phyloP scores from a whole-genome alignment of 1,140 invertebrate genomes.

The Drosophila seguyi region DNA sequence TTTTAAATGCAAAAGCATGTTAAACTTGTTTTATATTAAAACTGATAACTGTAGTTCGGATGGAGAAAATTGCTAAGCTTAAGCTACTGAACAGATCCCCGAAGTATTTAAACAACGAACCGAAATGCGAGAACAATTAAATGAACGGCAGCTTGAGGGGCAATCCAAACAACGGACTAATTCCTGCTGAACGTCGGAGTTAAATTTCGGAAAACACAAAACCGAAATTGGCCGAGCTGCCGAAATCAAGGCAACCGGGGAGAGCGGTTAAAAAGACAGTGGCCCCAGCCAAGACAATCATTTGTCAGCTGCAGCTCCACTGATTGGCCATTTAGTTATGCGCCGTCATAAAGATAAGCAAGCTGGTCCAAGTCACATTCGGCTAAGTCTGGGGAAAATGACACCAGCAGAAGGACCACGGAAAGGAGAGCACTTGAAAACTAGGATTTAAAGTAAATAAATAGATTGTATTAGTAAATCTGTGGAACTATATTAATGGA shows the following conservation, averaged over 20 bases:
- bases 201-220: constrained; percentile 28
- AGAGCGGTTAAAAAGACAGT: constrained; percentile 4
- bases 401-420: constrained; percentile 17
- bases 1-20: neutral
- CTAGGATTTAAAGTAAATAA: neutral
- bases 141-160: neutral
- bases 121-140: constrained; percentile 34
- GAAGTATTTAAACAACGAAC: neutral
- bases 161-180: constrained; percentile 34
- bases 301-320: constrained; percentile 63
- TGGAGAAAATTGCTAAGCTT: neutral
- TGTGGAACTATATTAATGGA: neutral
- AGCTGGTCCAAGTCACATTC: constrained; percentile 40
- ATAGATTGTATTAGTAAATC: neutral
- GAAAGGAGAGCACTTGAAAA: constrained; percentile 7
- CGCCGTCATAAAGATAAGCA: constrained; percentile 78
- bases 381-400: constrained; percentile 43
- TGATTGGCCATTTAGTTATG: constrained; percentile 79
- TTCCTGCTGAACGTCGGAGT: constrained; percentile 26
- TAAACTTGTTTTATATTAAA: neutral
- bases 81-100: constrained; percentile 1
- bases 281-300: constrained; percentile 45
- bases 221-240: constrained; percentile 24
- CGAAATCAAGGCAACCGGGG: constrained; percentile 25
- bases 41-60: neutral